phyloP scores from a whole-genome alignment of 2,888 invertebrate species.

The Nomada fabriciana region DNA sequence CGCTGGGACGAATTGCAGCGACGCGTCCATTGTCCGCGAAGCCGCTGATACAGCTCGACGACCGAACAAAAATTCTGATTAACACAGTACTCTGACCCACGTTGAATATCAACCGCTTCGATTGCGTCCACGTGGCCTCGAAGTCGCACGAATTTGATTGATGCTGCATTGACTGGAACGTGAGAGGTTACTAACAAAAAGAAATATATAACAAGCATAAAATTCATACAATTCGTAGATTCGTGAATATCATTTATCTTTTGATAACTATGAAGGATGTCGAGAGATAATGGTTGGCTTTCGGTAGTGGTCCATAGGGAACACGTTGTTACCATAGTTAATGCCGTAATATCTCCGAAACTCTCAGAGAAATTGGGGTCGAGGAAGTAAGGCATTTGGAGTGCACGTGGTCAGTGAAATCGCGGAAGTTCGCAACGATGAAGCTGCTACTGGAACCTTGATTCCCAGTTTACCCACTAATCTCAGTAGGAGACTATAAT shows the following conservation, averaged over 20 bases:
- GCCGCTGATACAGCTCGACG: conserved; percentile 31
- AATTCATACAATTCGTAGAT: too few species aligned
- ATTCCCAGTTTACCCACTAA: not conserved
- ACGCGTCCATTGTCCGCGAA: conserved; percentile 22
- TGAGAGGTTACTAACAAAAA: not conserved
- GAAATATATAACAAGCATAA: not conserved
- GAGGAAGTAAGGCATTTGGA: not conserved
- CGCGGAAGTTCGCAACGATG: conserved; percentile 9
- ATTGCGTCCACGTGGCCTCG: conserved; percentile 3
- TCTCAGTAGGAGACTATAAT: not conserved
- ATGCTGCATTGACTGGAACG: not conserved
- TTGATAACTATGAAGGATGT: too few species aligned
- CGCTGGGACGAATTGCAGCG: not conserved
- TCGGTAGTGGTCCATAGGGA: not conserved
- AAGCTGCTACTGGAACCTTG: not conserved
- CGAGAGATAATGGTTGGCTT: too few species aligned
- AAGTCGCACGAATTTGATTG: not conserved
- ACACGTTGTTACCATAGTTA: conserved; percentile 8
- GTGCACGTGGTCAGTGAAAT: conserved; percentile 16
- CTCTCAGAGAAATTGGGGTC: not conserved
- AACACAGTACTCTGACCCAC: conserved; percentile 7
- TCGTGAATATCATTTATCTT: too few species aligned
- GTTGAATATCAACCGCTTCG: conserved; percentile 3
- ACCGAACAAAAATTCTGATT: conserved; percentile 36
- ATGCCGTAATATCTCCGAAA: not conserved